Evolutionary conservation across 2,888 invertebrate species (phyloP).

Genomic region (Scrobipalpa atriplicella): DNA sequence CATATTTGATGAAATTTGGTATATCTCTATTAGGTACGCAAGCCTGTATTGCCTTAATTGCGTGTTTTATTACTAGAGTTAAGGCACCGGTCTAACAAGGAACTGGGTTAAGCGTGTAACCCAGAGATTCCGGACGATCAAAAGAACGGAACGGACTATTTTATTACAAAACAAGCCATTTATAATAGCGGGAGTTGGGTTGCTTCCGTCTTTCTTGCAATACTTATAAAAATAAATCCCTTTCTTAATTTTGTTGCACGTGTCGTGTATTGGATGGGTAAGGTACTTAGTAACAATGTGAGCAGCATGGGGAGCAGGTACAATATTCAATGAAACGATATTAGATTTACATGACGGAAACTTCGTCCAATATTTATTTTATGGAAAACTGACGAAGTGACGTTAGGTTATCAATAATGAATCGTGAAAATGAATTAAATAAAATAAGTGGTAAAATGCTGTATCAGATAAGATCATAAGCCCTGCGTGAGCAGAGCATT

Average conservation of each 20-base stretch:
- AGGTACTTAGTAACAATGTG: too few relatives aligned
- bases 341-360: too few relatives aligned
- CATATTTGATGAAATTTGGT: background rate
- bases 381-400: too few relatives aligned
- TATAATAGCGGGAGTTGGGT: conserved; percentile 53
- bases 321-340: too few relatives aligned
- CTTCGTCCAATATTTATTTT: too few relatives aligned
- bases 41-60: background rate
- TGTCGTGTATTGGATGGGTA: too few relatives aligned
- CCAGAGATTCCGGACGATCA: conserved; percentile 49
- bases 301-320: background rate
- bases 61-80: background rate
- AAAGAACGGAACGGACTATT: conserved; percentile 57
- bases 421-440: too few relatives aligned
- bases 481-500: background rate
- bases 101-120: conserved; percentile 39
- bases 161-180: conserved; percentile 55
- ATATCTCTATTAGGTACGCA: background rate
- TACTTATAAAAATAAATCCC: conserved; percentile 29
- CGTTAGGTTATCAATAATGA: too few relatives aligned
- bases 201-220: conserved; percentile 57
- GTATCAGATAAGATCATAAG: background rate
- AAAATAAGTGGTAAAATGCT: too few relatives aligned
- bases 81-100: conserved; percentile 1
- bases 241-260: conserved; percentile 38